Conservation (phyloP, 2,888 invertebrate species). For the Latrodectus elegans region DNA sequence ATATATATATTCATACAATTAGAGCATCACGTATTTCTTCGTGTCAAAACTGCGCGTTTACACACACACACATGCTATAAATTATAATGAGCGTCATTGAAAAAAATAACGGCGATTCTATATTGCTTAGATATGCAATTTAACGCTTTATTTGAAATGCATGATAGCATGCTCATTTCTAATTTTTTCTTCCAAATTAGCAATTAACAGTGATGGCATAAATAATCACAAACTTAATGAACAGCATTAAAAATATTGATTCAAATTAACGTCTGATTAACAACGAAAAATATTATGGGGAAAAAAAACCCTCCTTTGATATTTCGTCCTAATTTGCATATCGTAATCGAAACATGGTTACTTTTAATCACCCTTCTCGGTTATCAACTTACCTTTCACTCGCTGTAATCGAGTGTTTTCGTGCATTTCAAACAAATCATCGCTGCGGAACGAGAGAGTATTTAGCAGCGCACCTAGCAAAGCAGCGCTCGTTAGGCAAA, state of each 20-base stretch:
- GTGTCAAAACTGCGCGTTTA: too few species aligned
- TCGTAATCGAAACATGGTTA: conserved; percentile 11
- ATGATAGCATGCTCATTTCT: too few species aligned
- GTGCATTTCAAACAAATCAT: conserved; percentile 4
- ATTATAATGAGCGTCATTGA: too few species aligned
- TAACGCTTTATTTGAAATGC: too few species aligned
- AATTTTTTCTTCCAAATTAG: too few species aligned
- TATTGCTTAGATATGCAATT: too few species aligned
- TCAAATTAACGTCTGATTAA: conserved; percentile 6
- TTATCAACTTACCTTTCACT: conserved; percentile 21
- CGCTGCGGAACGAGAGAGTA: not conserved
- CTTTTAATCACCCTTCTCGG: conserved; percentile 31
- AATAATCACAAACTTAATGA: not conserved
- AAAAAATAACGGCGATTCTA: too few species aligned
- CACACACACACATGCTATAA: too few species aligned
- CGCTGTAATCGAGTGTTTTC: conserved; percentile 26
- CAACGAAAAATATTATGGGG: not conserved
- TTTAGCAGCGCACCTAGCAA: conserved; percentile 5
- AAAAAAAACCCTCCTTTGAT: conserved; percentile 1
- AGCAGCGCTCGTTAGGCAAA: conserved; percentile 43
- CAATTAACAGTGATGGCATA: too few species aligned
- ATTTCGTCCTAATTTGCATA: not conserved
- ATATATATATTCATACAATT: too few species aligned
- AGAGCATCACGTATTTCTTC: too few species aligned
- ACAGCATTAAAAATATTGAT: not conserved